Conservation (phyloP, 2,888 invertebrate species). For the Ommatoiulus sabulosus region DNA sequence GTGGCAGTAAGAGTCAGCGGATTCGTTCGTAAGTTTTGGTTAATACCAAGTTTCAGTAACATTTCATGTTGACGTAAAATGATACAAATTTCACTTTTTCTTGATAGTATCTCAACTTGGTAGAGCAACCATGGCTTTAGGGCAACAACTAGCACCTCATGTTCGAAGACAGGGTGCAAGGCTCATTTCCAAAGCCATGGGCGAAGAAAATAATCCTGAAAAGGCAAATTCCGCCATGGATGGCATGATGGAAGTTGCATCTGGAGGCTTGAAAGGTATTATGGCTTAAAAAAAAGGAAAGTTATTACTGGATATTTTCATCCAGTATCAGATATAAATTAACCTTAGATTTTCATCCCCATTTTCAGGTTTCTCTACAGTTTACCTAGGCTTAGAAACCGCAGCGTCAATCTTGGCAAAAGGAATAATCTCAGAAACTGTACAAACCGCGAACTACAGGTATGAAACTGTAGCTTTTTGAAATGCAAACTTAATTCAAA, state of each 20-base stretch:
- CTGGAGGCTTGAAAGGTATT: conserved; percentile 75
- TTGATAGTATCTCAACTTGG: conserved; percentile 73
- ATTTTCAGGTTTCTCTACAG: conserved; percentile 74
- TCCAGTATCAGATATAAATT: not conserved
- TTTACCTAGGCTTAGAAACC: conserved; percentile 78
- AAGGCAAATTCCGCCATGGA: conserved; percentile 70
- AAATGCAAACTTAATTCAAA: not conserved
- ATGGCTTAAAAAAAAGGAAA: not conserved
- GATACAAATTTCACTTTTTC: conserved; percentile 54
- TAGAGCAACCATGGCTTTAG: conserved; percentile 76
- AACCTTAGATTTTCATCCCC: not conserved
- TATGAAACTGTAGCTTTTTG: conserved; percentile 64
- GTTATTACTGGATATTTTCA: too few relatives aligned
- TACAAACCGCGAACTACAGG: conserved; percentile 80
- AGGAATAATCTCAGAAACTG: conserved; percentile 77
- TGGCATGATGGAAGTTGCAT: conserved; percentile 76
- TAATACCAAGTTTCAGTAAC: not conserved
- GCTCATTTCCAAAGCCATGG: conserved; percentile 72
- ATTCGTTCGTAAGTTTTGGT: conserved; percentile 72
- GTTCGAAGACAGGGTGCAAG: conserved; percentile 75
- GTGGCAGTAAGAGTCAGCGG: conserved; percentile 78
- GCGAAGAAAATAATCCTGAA: conserved; percentile 71
- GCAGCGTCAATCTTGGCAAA: conserved; percentile 76
- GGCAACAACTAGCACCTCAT: conserved; percentile 77
- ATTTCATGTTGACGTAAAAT: not conserved